phyloP scores from a whole-genome alignment of 1,140 invertebrate species.

The Aphaenogaster ashmeadi region DNA sequence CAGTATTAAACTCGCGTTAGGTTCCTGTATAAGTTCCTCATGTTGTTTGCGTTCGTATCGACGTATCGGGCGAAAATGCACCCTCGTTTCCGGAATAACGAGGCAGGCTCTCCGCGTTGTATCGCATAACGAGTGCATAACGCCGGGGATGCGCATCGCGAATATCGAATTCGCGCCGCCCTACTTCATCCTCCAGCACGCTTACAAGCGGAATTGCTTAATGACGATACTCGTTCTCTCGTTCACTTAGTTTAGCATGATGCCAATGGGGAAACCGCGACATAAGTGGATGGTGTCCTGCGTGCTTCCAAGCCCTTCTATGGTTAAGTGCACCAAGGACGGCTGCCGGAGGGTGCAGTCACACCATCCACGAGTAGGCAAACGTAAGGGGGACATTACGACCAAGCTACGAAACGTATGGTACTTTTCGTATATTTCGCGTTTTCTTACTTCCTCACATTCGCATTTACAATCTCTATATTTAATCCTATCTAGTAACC shows the following conservation, averaged over 20 bases:
- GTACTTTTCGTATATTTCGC: slow-evolving; percentile 36
- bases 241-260: slow-evolving; percentile 79
- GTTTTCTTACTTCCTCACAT: slow-evolving; percentile 3
- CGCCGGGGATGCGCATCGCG: slow-evolving; percentile 52
- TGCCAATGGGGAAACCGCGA: slow-evolving; percentile 79
- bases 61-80: slow-evolving; percentile 37
- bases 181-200: slow-evolving; percentile 66
- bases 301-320: slow-evolving; percentile 73
- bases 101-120: slow-evolving; percentile 50
- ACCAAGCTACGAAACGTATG: slow-evolving; percentile 39
- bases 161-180: slow-evolving; percentile 72
- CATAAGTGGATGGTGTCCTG: slow-evolving; percentile 79
- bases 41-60: slow-evolving; percentile 35
- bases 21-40: slow-evolving; percentile 35
- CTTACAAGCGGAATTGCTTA: slow-evolving; percentile 76
- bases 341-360: slow-evolving; percentile 73
- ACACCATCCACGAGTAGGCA: slow-evolving; percentile 66
- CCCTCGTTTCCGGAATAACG: slow-evolving; percentile 47
- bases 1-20: slow-evolving; percentile 41
- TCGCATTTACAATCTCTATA: neutral
- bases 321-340: slow-evolving; percentile 75
- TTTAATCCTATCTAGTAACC: neutral
- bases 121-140: slow-evolving; percentile 58
- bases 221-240: slow-evolving; percentile 78
- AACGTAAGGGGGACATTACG: slow-evolving; percentile 57